Conservation (phyloP, 2,113 vertebrate species). For the Cavia aperea region DNA sequence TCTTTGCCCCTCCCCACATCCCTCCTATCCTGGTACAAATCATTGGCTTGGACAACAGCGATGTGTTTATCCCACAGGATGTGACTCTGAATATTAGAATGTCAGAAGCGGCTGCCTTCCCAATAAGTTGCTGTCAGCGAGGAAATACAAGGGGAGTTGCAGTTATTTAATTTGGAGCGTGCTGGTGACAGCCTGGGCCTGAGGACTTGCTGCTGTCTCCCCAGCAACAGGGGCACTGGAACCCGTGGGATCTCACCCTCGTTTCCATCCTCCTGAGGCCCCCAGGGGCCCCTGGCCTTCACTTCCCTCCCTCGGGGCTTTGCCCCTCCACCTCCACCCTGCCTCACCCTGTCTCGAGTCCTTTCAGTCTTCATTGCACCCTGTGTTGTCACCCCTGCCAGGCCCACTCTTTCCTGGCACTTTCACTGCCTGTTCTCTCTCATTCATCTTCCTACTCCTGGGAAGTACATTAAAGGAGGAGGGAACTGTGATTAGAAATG, state of each 20-base stretch:
- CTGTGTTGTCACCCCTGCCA: not conserved
- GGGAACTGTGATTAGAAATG: not conserved
- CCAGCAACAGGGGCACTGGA: not conserved
- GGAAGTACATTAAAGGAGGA: not conserved
- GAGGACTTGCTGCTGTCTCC: not conserved
- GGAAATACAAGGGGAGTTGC: conserved; percentile 74
- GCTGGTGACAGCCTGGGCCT: not conserved
- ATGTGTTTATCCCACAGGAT: conserved; percentile 74
- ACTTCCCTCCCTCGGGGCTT: too few relatives aligned
- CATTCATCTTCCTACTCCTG: not conserved
- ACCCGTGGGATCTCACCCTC: not conserved
- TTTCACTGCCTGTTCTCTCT: not conserved
- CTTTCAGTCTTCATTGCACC: rapidly evolving
- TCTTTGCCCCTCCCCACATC: conserved; percentile 33
- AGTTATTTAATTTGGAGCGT: conserved; percentile 75
- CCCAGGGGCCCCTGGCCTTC: rapidly evolving
- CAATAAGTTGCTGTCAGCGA: conserved; percentile 76
- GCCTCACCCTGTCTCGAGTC: not conserved
- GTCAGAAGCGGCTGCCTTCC: conserved; percentile 72
- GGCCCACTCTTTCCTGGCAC: not conserved
- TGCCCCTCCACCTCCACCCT: not conserved
- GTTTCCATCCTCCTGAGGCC: not conserved
- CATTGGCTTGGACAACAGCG: conserved; percentile 64
- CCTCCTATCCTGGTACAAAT: conserved; percentile 59
- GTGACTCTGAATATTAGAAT: conserved; percentile 75